Base-by-base conservation (phyloP, 2,888 invertebrate genomes). In the Nephrotoma guestfalica region DNA sequence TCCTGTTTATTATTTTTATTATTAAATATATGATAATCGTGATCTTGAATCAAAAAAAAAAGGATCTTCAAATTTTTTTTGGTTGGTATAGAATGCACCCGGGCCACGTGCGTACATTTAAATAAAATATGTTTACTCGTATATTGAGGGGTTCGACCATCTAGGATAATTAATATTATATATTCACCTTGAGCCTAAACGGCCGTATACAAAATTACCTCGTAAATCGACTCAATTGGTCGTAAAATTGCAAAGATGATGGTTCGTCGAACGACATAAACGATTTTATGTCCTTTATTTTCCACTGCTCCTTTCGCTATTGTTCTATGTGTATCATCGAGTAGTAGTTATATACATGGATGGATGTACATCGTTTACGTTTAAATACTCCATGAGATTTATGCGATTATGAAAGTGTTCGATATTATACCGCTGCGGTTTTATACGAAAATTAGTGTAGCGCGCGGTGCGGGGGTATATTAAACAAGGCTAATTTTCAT, bases 241-340 rank as follows among this genome's bases (percentile, higher is more conserved):
- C 85, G 85, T 85, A 85, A 85, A 85, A 85, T 43, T 43, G 42
- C n/a, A n/a, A 84, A 41, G 15, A 41, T 41, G 18, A 85, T 43
- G 85, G 85, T 85, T 85, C 85, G 85, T 43, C 85, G 85, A 85
- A 85, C 85, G 85, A 85, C 45, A 18, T 85, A 85, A 85, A 85
- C 85, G 85, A 18, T 85, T 84, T 84, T 84, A 84, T 84, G 84
- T 41, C 42, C 84, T 84, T 41, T 84, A 41, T 83, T 40, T 41
- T 6, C n/a, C n/a, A 11, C 47, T 3, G 41, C 42, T 42, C 41
- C 84, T 41, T 47, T 47, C 11, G 1, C 84, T 84, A 84, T 84
- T 84, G 84, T 84, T 84, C 84, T 84, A 41, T 6, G 41, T 84
- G 9, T 41, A n/a, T 41, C 13, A 30, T 71, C 11, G 71, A 71